These are phyloP conservation scores for Xylocopa sonorina DNA, from an alignment of 1,140 invertebrate genomes.

Conservation along the genomic window DNA sequence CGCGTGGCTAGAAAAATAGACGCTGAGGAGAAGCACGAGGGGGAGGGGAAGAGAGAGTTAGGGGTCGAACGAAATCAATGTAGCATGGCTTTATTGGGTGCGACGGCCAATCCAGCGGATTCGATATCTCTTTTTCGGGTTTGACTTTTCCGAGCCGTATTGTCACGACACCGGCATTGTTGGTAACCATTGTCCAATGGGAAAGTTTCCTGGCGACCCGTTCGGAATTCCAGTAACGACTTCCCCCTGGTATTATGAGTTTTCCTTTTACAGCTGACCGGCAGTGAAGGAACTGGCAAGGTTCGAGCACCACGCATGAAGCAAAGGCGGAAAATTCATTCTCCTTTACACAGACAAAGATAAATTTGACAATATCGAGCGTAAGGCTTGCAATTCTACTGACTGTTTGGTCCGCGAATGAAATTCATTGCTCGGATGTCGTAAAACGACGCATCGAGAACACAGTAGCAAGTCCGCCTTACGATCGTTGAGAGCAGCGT, in stretches of 20 bases:
- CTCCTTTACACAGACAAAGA: too few species aligned
- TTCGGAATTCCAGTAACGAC: slow-evolving; percentile 40
- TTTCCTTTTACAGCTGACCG: not conserved
- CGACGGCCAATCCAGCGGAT: slow-evolving; percentile 59
- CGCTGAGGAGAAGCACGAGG: too few species aligned
- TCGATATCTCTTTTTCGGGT: slow-evolving; percentile 60
- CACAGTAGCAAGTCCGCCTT: not conserved
- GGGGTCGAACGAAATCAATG: slow-evolving; percentile 61
- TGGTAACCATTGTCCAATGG: slow-evolving; percentile 50
- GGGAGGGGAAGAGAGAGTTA: too few species aligned
- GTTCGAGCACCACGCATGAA: too few species aligned
- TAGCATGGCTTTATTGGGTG: slow-evolving; percentile 56
- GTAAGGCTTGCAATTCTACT: too few species aligned
- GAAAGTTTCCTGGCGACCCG: slow-evolving; percentile 45
- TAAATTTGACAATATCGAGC: too few species aligned
- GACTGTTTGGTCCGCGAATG: too few species aligned
- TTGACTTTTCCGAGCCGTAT: slow-evolving; percentile 35
- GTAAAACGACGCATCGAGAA: not conserved
- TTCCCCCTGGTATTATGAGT: slow-evolving; percentile 2
- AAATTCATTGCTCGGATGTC: too few species aligned
- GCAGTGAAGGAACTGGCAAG: not conserved
- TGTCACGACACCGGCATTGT: slow-evolving; percentile 49
- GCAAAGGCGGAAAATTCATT: too few species aligned
- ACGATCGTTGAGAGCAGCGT: not conserved
- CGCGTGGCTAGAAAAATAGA: too few species aligned